A percentile compares a stretch with the other conserved stretches of the same genome.
Conservation (phyloP, 2,113 vertebrate genomes). For the Dromas ardeola region DNA sequence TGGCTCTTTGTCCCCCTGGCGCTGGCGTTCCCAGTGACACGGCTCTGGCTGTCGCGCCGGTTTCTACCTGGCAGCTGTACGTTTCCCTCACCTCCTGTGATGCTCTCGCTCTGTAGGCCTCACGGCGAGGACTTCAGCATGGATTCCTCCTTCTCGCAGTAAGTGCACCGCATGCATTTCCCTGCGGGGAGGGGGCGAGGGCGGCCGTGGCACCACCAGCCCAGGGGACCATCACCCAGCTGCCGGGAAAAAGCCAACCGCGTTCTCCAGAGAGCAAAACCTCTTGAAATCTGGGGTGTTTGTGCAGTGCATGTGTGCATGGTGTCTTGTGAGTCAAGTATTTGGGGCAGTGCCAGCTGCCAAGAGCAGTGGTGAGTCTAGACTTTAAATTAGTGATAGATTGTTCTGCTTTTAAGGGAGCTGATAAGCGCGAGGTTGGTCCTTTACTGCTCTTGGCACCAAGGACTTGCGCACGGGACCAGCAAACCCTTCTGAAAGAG, state of each 20-base stretch:
- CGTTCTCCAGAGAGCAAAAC: rapidly evolving
- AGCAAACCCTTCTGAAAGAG: not conserved
- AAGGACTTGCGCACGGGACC: rapidly evolving
- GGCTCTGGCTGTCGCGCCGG: rapidly evolving
- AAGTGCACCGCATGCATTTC: slow-evolving; percentile 40
- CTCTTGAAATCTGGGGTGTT: rapidly evolving
- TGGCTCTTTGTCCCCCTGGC: rapidly evolving
- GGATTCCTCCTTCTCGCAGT: slow-evolving; percentile 91
- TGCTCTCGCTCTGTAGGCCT: slow-evolving; percentile 64
- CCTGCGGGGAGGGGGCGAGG: not conserved
- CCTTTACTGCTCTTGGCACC: not conserved
- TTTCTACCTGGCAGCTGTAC: not conserved
- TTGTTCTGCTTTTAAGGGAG: not conserved
- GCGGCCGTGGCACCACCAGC: rapidly evolving
- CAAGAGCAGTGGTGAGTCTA: rapidly evolving
- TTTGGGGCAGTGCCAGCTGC: not conserved
- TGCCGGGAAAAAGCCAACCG: rapidly evolving
- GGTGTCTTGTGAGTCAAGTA: not conserved
- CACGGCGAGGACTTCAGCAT: slow-evolving; percentile 89
- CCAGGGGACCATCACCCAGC: rapidly evolving
- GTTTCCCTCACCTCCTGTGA: not conserved
- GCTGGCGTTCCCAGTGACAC: rapidly evolving
- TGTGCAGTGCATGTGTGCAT: rapidly evolving
- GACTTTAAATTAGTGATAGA: rapidly evolving
- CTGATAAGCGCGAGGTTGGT: not conserved